Evolutionary conservation across 2,888 invertebrate species (phyloP).

Genomic region (Pecten maximus): DNA sequence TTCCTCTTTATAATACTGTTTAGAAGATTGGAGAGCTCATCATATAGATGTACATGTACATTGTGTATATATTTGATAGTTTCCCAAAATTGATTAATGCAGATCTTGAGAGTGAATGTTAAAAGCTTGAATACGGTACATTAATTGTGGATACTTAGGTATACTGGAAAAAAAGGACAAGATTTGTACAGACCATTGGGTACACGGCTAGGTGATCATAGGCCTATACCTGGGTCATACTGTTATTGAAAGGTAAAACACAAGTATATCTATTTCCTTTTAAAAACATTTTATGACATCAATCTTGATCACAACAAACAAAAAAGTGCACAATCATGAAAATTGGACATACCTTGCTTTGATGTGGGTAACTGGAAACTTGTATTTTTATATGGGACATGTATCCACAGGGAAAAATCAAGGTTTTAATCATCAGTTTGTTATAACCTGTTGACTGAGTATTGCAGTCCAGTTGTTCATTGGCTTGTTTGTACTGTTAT

Average conservation of each 20-base stretch:
- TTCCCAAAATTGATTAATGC: no score
- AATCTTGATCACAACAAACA: neutral
- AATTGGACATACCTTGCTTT: neutral
- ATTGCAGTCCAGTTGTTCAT: neutral
- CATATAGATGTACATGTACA: no score
- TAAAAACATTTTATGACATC: conserved; percentile 20
- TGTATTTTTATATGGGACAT: neutral
- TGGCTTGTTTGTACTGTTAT: neutral
- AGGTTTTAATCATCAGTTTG: neutral
- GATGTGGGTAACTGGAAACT: neutral
- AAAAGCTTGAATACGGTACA: no score
- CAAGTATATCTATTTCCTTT: conserved; percentile 1
- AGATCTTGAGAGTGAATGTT: no score
- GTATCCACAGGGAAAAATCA: neutral
- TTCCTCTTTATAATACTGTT: no score
- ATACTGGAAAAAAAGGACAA: no score
- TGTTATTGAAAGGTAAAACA: neutral
- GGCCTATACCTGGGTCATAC: neutral
- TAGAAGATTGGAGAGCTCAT: no score
- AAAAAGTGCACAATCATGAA: neutral
- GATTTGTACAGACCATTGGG: no score
- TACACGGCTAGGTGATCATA: no score
- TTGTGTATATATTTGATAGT: no score
- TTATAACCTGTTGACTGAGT: neutral
- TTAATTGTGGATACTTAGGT: no score